These are phyloP conservation scores for Iselma pallidipennis DNA, from an alignment of 2,888 invertebrate species.

Conservation along the genomic window DNA sequence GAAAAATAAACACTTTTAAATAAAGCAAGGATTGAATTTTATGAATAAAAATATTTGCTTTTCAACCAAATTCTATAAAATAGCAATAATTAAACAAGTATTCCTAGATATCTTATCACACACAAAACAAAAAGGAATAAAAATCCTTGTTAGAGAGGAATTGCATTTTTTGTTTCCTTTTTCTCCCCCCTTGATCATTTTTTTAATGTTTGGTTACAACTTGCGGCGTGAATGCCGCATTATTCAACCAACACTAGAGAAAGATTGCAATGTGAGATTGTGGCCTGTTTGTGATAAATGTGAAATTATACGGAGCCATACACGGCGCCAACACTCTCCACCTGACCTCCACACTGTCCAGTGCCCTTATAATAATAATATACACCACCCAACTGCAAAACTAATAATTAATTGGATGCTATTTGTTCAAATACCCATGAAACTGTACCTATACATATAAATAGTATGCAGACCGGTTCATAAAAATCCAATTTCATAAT, in stretches of 20 bases:
- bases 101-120: no score
- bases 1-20: no score
- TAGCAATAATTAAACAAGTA: no score
- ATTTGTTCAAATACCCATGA: conserved; percentile 4
- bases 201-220: not conserved
- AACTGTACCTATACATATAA: no score
- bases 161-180: not conserved
- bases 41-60: no score
- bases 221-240: conserved; percentile 1
- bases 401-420: conserved; percentile 17
- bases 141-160: not conserved
- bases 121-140: not conserved
- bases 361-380: conserved; percentile 10
- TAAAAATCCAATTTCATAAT: not conserved
- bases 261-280: conserved; percentile 19
- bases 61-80: no score
- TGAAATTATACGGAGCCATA: conserved; percentile 34
- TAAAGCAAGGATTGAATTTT: no score
- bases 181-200: not conserved
- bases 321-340: conserved; percentile 26
- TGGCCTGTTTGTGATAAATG: conserved; percentile 31
- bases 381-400: not conserved
- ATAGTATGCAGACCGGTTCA: no score
- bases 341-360: conserved; percentile 13
- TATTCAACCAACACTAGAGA: conserved; percentile 1